A percentile compares a stretch with the other conserved stretches of the same genome.
Evolutionary conservation across 1,140 invertebrate genomes (phyloP).

Genomic region (Caerostris darwini): DNA sequence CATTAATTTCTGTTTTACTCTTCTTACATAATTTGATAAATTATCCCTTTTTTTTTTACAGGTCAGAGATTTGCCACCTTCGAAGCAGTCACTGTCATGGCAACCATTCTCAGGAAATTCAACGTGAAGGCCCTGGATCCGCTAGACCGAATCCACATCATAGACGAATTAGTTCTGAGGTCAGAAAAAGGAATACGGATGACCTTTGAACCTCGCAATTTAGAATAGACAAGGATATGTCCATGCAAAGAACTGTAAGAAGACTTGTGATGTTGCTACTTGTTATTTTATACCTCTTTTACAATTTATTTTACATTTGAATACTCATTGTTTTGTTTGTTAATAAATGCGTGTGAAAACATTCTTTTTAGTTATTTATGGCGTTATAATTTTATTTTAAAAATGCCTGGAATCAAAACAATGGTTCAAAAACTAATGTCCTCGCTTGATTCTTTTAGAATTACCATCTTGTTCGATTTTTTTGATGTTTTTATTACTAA

Average conservation of each 20-base stretch:
- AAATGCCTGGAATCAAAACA: too few species aligned
- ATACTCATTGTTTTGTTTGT: too few species aligned
- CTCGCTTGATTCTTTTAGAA: too few species aligned
- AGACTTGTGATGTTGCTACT: background rate
- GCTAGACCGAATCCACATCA: slow-evolving; percentile 80
- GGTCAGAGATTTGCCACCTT: slow-evolving; percentile 92
- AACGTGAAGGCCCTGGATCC: slow-evolving; percentile 82
- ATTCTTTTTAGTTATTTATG: too few species aligned
- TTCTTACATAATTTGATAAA: background rate
- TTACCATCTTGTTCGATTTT: too few species aligned
- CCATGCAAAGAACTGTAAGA: background rate
- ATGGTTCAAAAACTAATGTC: too few species aligned
- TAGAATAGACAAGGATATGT: background rate
- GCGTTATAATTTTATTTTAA: too few species aligned
- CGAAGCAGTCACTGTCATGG: slow-evolving; percentile 92
- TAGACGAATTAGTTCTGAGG: slow-evolving; percentile 79
- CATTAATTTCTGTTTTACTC: background rate
- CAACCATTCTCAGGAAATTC: slow-evolving; percentile 92
- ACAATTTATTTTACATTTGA: too few species aligned
- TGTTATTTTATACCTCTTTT: too few species aligned
- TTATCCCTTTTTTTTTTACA: slow-evolving; percentile 66
- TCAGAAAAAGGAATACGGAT: slow-evolving; percentile 81
- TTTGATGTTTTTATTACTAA: too few species aligned
- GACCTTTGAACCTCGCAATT: slow-evolving; percentile 71
- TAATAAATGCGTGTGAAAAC: too few species aligned